A percentile compares a stretch with the other conserved stretches of the same genome.
Evolutionary conservation across 2,113 vertebrate genomes (phyloP).

Genomic region (Sardina pilchardus): DNA sequence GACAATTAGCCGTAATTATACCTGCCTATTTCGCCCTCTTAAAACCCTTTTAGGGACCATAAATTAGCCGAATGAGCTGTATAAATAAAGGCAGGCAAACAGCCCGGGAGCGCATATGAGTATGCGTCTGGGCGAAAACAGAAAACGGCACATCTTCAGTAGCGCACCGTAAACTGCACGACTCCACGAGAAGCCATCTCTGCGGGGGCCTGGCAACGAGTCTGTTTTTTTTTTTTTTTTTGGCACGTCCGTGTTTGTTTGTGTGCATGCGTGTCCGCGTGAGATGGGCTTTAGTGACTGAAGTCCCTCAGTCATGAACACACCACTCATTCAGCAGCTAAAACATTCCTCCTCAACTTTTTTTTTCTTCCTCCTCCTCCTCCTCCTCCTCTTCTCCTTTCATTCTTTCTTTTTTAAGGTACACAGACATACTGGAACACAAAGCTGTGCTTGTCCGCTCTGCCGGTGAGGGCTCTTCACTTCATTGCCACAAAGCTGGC

Average conservation of each 20-base stretch:
- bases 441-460: not conserved
- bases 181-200: conserved; percentile 46
- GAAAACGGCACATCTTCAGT: conserved; percentile 56
- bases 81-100: conserved; percentile 34
- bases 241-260: not conserved
- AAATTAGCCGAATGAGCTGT: conserved; percentile 51
- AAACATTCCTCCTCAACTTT: not conserved
- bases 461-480: not conserved
- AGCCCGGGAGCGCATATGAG: not conserved
- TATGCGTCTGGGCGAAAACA: conserved; percentile 37
- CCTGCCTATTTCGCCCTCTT: conserved; percentile 55
- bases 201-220: not conserved
- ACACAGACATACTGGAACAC: not conserved
- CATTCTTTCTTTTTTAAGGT: not conserved
- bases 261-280: not conserved
- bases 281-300: not conserved
- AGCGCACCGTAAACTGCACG: conserved; percentile 46
- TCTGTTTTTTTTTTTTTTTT: no score
- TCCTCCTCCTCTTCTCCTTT: not conserved
- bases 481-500: not conserved
- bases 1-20: conserved; percentile 67
- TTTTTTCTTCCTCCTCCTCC: no score
- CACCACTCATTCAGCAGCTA: not conserved
- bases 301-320: not conserved
- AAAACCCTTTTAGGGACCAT: conserved; percentile 51